Conservation (phyloP, 1,140 invertebrate species). For the Rhizoglyphus robini region DNA sequence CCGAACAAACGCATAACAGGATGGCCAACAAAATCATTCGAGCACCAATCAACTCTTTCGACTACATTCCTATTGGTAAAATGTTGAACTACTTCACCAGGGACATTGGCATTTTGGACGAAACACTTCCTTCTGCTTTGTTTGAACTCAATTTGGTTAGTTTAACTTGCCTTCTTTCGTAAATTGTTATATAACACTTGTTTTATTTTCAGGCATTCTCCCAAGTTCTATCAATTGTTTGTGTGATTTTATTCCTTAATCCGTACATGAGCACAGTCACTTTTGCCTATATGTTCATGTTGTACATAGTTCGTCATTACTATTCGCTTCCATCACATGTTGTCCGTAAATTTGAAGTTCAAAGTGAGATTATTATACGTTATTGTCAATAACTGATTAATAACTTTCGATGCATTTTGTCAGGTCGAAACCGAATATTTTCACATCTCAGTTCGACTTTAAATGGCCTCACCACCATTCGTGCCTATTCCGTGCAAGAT, state of each 20-base stretch:
- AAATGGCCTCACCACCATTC: conserved; percentile 73
- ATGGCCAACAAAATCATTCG: conserved; percentile 67
- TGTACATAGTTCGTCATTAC: conserved; percentile 55
- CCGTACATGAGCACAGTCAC: conserved; percentile 38
- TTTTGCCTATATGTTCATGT: conserved; percentile 49
- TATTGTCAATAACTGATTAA: neutral
- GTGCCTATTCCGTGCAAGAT: conserved; percentile 56
- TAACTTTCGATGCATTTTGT: neutral
- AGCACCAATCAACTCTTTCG: conserved; percentile 73
- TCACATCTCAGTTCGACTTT: conserved; percentile 74
- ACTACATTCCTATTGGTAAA: conserved; percentile 51
- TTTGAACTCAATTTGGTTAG: conserved; percentile 59
- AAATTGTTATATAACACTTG: too few relatives aligned
- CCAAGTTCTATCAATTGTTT: conserved; percentile 5
- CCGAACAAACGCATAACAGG: conserved; percentile 57
- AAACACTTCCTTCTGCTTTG: conserved; percentile 52
- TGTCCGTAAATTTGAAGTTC: neutral
- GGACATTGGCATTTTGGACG: conserved; percentile 24
- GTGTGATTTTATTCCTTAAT: neutral
- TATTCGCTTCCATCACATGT: conserved; percentile 43
- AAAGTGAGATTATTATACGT: neutral
- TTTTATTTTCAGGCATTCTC: neutral
- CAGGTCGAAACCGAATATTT: conserved; percentile 52
- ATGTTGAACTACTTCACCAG: conserved; percentile 25
- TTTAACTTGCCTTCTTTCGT: too few relatives aligned